Conservation (phyloP, 2,888 invertebrate species). For the Adelognathus sp. region DNA sequence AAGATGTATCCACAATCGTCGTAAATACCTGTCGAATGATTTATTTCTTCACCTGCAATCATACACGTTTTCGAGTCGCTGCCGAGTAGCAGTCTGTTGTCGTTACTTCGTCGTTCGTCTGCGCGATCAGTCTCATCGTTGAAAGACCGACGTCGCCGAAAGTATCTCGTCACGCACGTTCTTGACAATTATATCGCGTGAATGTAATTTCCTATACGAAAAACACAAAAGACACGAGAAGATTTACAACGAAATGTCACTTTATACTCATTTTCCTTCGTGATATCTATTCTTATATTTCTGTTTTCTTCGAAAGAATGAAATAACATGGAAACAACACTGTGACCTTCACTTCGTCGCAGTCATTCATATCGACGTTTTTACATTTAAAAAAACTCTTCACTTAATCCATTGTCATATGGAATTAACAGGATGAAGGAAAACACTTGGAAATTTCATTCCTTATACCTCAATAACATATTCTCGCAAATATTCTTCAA, state of each 20-base stretch:
- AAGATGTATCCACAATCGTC: not conserved
- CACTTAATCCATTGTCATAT: too few relatives aligned
- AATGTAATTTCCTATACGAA: not conserved
- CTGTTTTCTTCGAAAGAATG: too few relatives aligned
- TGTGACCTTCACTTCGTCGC: too few relatives aligned
- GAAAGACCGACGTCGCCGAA: not conserved
- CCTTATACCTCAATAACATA: too few relatives aligned
- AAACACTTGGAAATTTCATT: too few relatives aligned
- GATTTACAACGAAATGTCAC: not conserved
- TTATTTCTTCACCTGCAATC: conserved; percentile 18
- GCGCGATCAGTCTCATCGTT: not conserved
- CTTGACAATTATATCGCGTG: conserved; percentile 4
- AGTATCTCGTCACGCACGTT: conserved; percentile 13
- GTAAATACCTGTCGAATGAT: not conserved
- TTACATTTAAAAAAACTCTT: too few relatives aligned
- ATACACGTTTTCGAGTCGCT: not conserved
- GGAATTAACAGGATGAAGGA: too few relatives aligned
- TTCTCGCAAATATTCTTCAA: too few relatives aligned
- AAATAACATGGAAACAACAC: too few relatives aligned
- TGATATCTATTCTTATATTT: too few relatives aligned
- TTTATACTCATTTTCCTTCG: not conserved
- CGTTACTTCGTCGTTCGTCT: conserved; percentile 1
- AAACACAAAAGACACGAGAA: not conserved
- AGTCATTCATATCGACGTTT: too few relatives aligned
- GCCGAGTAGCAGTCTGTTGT: conserved; percentile 15